A percentile compares a stretch with the other conserved stretches of the same genome.
Conservation (phyloP, 2,797 vertebrate species). For the Sphenodon punctatus region DNA sequence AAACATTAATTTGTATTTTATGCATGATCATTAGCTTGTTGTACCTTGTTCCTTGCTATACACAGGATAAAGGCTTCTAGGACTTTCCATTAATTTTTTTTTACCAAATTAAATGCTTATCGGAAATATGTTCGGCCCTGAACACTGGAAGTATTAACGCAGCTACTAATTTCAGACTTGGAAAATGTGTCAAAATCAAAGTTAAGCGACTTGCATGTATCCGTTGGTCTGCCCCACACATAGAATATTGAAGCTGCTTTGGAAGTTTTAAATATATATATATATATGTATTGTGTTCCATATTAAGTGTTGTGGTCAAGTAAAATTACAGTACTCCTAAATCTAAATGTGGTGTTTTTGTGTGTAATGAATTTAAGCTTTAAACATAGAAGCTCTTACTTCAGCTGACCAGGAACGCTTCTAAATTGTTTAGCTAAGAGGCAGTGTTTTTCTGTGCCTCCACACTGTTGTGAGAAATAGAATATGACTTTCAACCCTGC, state of each 20-base stretch:
- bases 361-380: background rate
- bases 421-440: too few species aligned
- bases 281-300: background rate
- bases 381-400: background rate
- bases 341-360: background rate
- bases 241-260: background rate
- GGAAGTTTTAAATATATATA: background rate
- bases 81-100: background rate
- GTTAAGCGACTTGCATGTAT: too few species aligned
- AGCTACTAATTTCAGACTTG: background rate
- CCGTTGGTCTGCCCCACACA: background rate
- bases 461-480: too few species aligned
- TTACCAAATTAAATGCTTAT: background rate
- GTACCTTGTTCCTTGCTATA: background rate
- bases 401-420: background rate
- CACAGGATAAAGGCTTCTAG: background rate
- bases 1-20: background rate
- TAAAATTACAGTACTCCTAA: background rate
- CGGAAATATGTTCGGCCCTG: background rate
- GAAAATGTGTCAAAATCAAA: background rate
- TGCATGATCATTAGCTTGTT: too few species aligned
- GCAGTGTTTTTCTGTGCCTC: too few species aligned
- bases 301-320: background rate
- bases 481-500: too few species aligned
- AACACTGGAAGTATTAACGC: accelerated